Evolutionary conservation across 1,140 invertebrate genomes (phyloP), one percentile per base, ranked within the genome.

Genomic region (Acromyrmex echinatior): DNA sequence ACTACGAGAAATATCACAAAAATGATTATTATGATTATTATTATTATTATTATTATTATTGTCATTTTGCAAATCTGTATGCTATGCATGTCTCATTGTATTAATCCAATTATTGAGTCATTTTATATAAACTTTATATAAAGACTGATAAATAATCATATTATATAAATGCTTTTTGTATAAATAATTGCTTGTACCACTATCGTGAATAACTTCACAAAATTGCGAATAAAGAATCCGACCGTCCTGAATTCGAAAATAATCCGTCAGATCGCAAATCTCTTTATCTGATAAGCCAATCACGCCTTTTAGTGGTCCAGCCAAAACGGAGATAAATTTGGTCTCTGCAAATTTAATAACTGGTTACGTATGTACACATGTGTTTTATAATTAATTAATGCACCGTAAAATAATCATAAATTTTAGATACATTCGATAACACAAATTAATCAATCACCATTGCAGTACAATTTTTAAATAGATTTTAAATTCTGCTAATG

Each of bases 191-290:
- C 31, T 76, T 85, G 88, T 94, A 96, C 96, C 94, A 86, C 93
- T 95, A 60, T 96, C 96, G 86, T 97, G 96, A 79, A 97, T 96
- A 78, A 97, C 96, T 91, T 97, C 96, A 88, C 97, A 97, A 63
- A 97, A 96, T 94, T 97, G 97, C 0, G 96, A 96, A 92, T 97
- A 97, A 51, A 97, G 96, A 39, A 97, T 96, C 85, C 97, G 95
- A 58, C 97, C 97, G 94, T 97, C 97, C 68, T 97, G 97, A 31
- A 97, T 96, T 51, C 97, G 96, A 95, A 98, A 98, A 95, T 97
- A 97, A 94, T 97, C 97, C 0, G 96, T 96, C 6, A 97, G 93
- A 90, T 97, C 97, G 16, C 95, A 94, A 60, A 97, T 96, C 95
- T 97, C 97, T 49, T 96, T 95, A 78, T 97, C 96, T 0, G 97